Base-by-base conservation (phyloP, 1,140 invertebrate genomes). In the Diprion similis region DNA sequence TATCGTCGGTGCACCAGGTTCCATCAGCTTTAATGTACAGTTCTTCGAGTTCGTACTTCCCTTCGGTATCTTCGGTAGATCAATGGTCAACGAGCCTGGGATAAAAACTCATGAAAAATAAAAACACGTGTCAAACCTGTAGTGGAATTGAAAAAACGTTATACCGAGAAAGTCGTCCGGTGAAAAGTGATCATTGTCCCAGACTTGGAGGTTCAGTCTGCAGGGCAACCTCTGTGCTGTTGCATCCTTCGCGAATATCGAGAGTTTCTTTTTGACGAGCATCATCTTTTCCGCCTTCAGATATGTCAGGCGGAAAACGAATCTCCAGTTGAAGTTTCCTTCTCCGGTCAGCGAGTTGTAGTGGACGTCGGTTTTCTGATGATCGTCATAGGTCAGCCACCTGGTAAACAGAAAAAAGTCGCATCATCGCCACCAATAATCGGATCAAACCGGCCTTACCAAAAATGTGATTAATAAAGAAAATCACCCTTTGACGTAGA, bases 291-390 rank as follows among this genome's bases (percentile, higher is more conserved):
- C 95, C 1, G 92, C 90, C 64, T 91, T 90, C 59, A 95, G 89
- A 84, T 97, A 97, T 68, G 92, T 91, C 78, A 97, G 93, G 10
- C 90, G 91, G 82, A 95, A 98, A 59, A 97, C 88, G 89, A 97
- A 97, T 80, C 96, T 87, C 96, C 96, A 97, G 85, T 97, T 97
- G 86, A 97, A 97, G 80, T 94, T 94, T 0, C 94, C 95, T 78
- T 96, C 94, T 0, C 95, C 95, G 1, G 90, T 93, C 46, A 94
- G 79, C 8, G 94, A 96, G 72, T 93, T 91, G 81, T 91, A 93
- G 88, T 97, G 95, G 69, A 97, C 90, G 87, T 97, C 96, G 3
- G 96, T 97, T 37, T 89, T 89, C 84, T 97, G 95, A 66, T 89
- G 85, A 77, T 95, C 91, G 66, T 93, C 90, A 9, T 92, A 91